Evolutionary conservation across 2,888 invertebrate genomes (phyloP).

Genomic region (Cephus spinipes): DNA sequence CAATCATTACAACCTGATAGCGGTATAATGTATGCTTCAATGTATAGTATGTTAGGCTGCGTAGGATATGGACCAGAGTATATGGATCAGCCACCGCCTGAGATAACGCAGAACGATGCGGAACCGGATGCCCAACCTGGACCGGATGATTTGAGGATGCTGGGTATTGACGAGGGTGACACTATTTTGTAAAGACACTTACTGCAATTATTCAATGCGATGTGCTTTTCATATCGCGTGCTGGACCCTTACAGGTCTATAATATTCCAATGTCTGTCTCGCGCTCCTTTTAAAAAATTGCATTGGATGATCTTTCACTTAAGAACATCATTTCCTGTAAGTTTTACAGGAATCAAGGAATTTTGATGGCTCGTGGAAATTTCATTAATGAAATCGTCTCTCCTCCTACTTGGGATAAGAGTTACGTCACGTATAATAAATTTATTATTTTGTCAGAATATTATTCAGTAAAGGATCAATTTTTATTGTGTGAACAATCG

Average conservation of each 20-base stretch:
- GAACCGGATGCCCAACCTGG: conserved; percentile 68
- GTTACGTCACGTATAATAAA: not conserved
- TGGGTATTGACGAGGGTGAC: conserved; percentile 88
- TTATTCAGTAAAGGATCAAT: not conserved
- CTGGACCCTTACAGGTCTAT: not conserved
- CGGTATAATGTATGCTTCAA: conserved; percentile 60
- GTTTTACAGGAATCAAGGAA: not conserved
- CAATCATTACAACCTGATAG: conserved; percentile 50
- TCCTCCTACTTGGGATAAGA: not conserved
- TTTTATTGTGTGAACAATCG: not conserved
- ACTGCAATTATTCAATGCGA: not conserved
- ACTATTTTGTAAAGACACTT: conserved; percentile 58
- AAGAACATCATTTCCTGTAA: not conserved
- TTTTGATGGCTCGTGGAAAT: not conserved
- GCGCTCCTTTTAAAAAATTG: not conserved
- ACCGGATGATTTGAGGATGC: conserved; percentile 83
- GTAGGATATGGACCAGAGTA: conserved; percentile 62
- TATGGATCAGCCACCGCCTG: conserved; percentile 63
- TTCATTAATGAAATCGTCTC: not conserved
- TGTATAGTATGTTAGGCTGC: conserved; percentile 62
- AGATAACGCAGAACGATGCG: conserved; percentile 57
- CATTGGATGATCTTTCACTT: not conserved
- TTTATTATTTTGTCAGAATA: not conserved
- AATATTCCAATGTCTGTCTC: not conserved
- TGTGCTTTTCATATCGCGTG: not conserved